phyloP scores from a whole-genome alignment of 1,140 invertebrate species.

The Geopemphigus sp. region DNA sequence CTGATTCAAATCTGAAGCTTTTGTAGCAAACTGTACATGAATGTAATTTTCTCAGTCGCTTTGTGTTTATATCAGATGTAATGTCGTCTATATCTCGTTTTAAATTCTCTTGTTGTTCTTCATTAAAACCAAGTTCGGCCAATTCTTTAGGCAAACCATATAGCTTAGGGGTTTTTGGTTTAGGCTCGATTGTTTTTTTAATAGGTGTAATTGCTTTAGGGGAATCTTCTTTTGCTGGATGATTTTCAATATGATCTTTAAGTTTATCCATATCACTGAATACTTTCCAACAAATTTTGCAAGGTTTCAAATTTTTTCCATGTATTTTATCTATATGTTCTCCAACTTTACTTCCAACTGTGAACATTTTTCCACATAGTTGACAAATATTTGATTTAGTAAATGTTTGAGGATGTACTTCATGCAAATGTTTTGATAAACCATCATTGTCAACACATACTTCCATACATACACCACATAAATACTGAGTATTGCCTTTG shows the following conservation, averaged over 20 bases:
- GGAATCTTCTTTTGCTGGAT: slow-evolving; percentile 51
- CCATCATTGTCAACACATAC: slow-evolving; percentile 61
- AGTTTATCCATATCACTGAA: slow-evolving; percentile 60
- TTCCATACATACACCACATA: slow-evolving; percentile 63
- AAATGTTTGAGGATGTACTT: slow-evolving; percentile 59
- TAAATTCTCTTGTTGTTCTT: slow-evolving; percentile 34
- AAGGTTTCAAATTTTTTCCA: slow-evolving; percentile 62
- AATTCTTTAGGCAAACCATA: slow-evolving; percentile 46
- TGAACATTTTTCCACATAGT: slow-evolving; percentile 64
- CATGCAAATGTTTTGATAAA: slow-evolving; percentile 61
- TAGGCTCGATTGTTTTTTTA: slow-evolving; percentile 12
- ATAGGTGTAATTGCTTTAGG: slow-evolving; percentile 17
- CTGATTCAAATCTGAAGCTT: slow-evolving; percentile 55
- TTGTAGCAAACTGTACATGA: slow-evolving; percentile 42
- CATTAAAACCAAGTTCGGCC: slow-evolving; percentile 36
- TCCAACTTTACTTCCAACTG: slow-evolving; percentile 63
- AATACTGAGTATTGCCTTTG: slow-evolving; percentile 56
- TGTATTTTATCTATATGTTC: slow-evolving; percentile 66
- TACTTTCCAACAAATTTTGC: slow-evolving; percentile 62
- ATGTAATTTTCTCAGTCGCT: slow-evolving; percentile 46
- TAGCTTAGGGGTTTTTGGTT: slow-evolving; percentile 34
- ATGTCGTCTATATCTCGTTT: slow-evolving; percentile 47
- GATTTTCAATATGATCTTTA: slow-evolving; percentile 56
- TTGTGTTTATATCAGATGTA: slow-evolving; percentile 45
- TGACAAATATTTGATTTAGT: slow-evolving; percentile 61